Conservation (phyloP, 2,797 vertebrate species). For the Trematomus bernacchii region DNA sequence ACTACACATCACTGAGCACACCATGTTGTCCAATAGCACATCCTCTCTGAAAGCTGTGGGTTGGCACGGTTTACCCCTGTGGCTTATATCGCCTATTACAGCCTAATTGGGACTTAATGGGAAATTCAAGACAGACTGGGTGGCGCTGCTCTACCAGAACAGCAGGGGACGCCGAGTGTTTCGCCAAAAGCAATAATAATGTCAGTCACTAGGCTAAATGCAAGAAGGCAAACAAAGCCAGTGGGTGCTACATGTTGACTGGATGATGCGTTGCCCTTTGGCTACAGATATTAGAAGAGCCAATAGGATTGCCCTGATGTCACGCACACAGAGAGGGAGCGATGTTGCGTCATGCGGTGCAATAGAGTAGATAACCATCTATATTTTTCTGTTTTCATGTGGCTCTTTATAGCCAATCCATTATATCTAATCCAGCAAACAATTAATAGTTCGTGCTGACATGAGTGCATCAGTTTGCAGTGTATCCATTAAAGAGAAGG, state of each 20-base stretch:
- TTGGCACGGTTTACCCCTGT: slow-evolving; percentile 50
- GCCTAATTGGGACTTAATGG: slow-evolving; percentile 69
- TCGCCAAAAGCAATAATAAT: slow-evolving; percentile 31
- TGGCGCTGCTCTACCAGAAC: slow-evolving; percentile 40
- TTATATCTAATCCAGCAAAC: background rate
- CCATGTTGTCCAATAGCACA: slow-evolving; percentile 64
- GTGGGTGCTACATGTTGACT: slow-evolving; percentile 21
- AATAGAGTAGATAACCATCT: background rate
- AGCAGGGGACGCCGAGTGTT: slow-evolving; percentile 31
- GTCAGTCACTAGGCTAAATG: slow-evolving; percentile 27
- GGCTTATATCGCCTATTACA: slow-evolving; percentile 56
- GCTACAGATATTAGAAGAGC: slow-evolving; percentile 7
- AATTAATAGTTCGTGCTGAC: slow-evolving; percentile 2
- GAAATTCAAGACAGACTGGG: slow-evolving; percentile 61
- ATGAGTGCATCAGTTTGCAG: background rate
- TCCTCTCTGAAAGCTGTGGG: slow-evolving; percentile 38
- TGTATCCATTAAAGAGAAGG: background rate
- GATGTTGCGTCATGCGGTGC: background rate
- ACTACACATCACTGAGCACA: slow-evolving; percentile 37
- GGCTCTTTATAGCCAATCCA: background rate
- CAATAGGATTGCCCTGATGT: slow-evolving; percentile 8
- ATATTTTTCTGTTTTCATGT: background rate
- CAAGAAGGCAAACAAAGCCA: slow-evolving; percentile 34
- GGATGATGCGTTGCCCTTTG: slow-evolving; percentile 22
- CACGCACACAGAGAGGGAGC: background rate